phyloP scores from a whole-genome alignment of 2,888 invertebrate species.

The Cantharis nigra region DNA sequence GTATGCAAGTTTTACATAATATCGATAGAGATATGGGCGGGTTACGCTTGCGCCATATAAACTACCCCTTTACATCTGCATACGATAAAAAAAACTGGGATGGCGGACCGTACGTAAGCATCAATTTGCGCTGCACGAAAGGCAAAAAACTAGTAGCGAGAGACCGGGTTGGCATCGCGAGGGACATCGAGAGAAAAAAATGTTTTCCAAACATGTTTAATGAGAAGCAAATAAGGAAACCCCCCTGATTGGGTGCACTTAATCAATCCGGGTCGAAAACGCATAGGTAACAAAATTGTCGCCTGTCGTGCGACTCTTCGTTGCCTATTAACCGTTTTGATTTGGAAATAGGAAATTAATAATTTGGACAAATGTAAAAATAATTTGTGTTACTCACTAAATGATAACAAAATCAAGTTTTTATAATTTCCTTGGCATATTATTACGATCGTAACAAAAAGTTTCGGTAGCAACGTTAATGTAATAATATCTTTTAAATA shows the following conservation, averaged over 20 bases:
- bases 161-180: background rate
- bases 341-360: background rate
- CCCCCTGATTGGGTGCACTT: background rate
- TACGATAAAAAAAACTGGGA: constrained; percentile 47
- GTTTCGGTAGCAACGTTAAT: background rate
- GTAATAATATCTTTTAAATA: constrained; percentile 3
- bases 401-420: background rate
- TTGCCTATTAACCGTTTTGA: background rate
- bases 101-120: constrained; percentile 37
- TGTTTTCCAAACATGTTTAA: background rate
- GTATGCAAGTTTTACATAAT: constrained; percentile 54
- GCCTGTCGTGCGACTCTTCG: background rate
- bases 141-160: background rate
- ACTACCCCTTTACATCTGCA: constrained; percentile 53
- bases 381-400: background rate
- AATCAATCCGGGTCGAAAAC: background rate
- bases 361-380: background rate
- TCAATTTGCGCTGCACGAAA: constrained; percentile 5
- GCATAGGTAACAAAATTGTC: background rate
- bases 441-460: background rate
- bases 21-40: constrained; percentile 56
- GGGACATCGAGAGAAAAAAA: background rate
- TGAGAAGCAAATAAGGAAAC: background rate
- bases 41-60: constrained; percentile 52
- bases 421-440: background rate